These are phyloP conservation scores for Calidris pugnax DNA, from an alignment of 2,113 vertebrate genomes.

Conservation along the genomic window DNA sequence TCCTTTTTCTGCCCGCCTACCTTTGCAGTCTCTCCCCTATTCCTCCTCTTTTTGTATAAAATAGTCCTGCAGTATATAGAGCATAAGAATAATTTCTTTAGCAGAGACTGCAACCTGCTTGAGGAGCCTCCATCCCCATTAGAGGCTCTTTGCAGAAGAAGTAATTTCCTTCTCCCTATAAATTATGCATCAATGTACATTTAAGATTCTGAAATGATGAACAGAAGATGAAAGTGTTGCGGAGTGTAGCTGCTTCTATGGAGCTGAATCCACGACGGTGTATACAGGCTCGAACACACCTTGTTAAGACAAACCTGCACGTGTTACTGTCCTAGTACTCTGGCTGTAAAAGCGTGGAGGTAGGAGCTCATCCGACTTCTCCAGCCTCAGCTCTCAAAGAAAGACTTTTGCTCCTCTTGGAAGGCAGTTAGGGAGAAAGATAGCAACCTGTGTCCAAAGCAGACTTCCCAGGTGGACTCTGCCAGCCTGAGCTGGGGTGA, in stretches of 20 bases:
- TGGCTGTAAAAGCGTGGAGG: background rate
- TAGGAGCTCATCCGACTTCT: background rate
- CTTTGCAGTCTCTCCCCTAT: background rate
- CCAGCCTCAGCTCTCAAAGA: background rate
- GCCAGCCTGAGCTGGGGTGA: background rate
- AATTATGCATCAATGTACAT: slow-evolving; percentile 67
- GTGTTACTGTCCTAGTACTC: slow-evolving; percentile 10
- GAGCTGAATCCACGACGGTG: background rate
- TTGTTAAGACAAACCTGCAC: slow-evolving; percentile 6
- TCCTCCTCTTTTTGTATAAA: background rate
- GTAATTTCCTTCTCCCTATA: slow-evolving; percentile 63
- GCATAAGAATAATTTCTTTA: slow-evolving; percentile 45
- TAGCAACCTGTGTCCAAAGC: background rate
- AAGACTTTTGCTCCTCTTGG: background rate
- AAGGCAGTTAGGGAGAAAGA: background rate
- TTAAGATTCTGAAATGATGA: slow-evolving; percentile 49
- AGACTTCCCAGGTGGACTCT: background rate
- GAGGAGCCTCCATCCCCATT: slow-evolving; percentile 48
- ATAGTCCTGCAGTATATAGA: slow-evolving; percentile 35
- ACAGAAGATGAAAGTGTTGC: slow-evolving; percentile 26
- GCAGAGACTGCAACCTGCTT: slow-evolving; percentile 50
- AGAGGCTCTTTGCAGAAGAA: slow-evolving; percentile 65
- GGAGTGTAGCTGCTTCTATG: background rate
- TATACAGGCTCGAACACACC: background rate
- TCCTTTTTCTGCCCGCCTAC: background rate